Percentiles rank a stretch among this genome's conserved stretches.
These are phyloP conservation scores for Anomalospiza imberbis DNA, from an alignment of 2,797 vertebrate genomes.

Conservation along the genomic window DNA sequence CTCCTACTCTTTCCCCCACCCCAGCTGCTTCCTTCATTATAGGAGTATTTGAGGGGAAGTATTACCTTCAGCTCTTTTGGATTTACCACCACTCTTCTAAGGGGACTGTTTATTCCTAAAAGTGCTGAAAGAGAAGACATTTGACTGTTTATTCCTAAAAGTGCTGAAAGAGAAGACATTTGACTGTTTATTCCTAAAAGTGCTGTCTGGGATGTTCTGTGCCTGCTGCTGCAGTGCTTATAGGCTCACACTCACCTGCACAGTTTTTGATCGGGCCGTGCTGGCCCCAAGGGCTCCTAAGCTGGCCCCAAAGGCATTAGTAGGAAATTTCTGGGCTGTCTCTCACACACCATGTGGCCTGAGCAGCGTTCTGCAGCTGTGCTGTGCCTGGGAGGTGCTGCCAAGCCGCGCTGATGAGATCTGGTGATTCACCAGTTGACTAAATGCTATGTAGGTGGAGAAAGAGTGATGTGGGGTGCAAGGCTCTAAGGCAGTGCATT, in stretches of 20 bases:
- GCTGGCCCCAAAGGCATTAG: neutral
- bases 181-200: neutral
- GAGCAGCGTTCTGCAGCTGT: neutral
- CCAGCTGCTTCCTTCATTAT: neutral
- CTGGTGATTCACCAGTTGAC: conserved; percentile 1
- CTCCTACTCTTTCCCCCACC: neutral
- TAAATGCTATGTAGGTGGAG: neutral
- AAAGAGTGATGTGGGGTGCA: neutral
- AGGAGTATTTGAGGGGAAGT: neutral
- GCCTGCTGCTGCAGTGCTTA: neutral
- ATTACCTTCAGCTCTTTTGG: neutral
- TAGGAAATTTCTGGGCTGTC: neutral
- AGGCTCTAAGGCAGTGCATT: neutral
- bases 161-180: neutral
- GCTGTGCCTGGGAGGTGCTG: neutral
- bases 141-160: neutral
- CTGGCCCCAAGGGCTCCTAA: neutral
- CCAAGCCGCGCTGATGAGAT: neutral
- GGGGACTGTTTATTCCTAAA: neutral
- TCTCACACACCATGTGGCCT: neutral
- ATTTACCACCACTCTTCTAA: neutral
- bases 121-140: neutral
- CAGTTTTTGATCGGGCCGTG: neutral
- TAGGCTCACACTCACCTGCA: neutral
- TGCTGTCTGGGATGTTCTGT: neutral